phyloP scores from a whole-genome alignment of 2,113 vertebrate genomes.

The Cairina moschata region DNA sequence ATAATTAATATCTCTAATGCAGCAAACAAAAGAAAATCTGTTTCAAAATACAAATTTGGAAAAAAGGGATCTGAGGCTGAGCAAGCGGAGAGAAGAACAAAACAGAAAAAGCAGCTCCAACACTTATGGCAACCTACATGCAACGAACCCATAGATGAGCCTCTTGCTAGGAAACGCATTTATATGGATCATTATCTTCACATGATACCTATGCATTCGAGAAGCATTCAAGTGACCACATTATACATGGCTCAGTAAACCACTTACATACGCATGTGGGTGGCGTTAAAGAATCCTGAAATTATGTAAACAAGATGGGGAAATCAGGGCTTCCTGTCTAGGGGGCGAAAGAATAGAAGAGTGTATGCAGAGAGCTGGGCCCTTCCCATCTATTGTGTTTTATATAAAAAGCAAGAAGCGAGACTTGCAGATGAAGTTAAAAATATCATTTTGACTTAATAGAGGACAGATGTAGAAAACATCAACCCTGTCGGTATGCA shows the following conservation, averaged over 20 bases:
- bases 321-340: not conserved
- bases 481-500: not conserved
- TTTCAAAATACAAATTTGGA: constrained; percentile 5
- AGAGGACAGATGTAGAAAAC: not conserved
- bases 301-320: constrained; percentile 8
- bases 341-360: not conserved
- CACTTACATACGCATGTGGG: not conserved
- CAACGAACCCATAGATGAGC: not conserved
- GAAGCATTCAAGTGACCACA: constrained; percentile 28
- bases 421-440: not conserved
- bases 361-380: not conserved
- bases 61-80: constrained; percentile 3
- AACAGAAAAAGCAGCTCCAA: not conserved
- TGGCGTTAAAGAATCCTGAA: constrained; percentile 25
- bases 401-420: not conserved
- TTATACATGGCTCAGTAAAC: not conserved
- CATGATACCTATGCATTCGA: constrained; percentile 4
- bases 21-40: constrained; percentile 39
- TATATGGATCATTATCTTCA: constrained; percentile 55
- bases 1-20: constrained; percentile 49
- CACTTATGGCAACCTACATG: not conserved
- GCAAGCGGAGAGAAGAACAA: not conserved
- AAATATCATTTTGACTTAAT: not conserved
- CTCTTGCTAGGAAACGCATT: constrained; percentile 31
- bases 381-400: not conserved